Conservation (phyloP, 2,888 invertebrate genomes). For the Exephanes ischioxanthus region DNA sequence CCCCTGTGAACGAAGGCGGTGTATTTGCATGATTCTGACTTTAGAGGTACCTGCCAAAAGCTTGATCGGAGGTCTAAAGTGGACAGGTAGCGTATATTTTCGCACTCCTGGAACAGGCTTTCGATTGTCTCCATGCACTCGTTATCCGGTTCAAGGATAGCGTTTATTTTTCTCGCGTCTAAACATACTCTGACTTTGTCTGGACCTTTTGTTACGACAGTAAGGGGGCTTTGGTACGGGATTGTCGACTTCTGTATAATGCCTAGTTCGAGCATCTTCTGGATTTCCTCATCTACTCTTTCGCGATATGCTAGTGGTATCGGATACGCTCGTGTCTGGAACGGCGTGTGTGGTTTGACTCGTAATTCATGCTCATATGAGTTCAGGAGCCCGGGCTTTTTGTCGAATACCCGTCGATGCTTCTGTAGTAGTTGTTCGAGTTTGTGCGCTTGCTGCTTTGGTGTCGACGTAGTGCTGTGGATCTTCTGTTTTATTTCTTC, state of each 20-base stretch:
- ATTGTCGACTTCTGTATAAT: neutral
- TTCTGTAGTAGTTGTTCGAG: neutral
- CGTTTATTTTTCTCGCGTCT: neutral
- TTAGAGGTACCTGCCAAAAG: slow-evolving; percentile 26
- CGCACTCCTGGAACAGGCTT: slow-evolving; percentile 1
- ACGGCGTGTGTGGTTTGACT: neutral
- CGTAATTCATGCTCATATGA: slow-evolving; percentile 7
- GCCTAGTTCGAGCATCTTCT: neutral
- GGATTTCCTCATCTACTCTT: neutral
- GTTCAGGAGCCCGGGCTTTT: neutral
- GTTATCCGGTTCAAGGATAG: neutral
- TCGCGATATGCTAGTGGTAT: no score
- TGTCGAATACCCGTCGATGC: neutral
- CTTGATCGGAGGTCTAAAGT: neutral
- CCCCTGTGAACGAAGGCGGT: slow-evolving; percentile 7
- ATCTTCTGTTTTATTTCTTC: neutral
- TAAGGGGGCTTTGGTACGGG: slow-evolving; percentile 2
- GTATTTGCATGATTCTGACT: neutral
- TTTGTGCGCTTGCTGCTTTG: neutral
- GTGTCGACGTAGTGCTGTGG: neutral
- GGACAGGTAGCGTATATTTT: neutral
- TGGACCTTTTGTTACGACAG: neutral
- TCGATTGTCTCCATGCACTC: neutral
- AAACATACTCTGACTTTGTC: neutral
- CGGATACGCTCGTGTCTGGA: neutral